Evolutionary conservation across 92 coral and sea anemone species (phyloP).

Genomic region (Chrysogorgia sp.): DNA sequence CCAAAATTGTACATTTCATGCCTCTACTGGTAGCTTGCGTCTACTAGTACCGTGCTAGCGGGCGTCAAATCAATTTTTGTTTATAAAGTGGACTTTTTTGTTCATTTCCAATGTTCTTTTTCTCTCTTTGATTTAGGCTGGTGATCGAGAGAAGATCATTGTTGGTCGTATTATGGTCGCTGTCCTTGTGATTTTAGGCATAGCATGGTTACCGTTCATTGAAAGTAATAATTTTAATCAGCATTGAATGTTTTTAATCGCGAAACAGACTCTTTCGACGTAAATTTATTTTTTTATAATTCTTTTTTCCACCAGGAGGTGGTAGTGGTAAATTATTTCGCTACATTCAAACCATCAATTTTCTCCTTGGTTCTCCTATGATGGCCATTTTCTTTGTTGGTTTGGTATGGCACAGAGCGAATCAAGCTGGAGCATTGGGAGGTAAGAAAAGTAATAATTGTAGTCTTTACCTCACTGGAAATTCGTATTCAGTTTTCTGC

Average conservation of each 20-base stretch:
- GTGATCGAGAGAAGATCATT: slow-evolving; percentile 25
- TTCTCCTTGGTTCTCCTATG: slow-evolving; percentile 30
- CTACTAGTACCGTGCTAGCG: too few relatives aligned
- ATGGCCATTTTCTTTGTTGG: slow-evolving; percentile 39
- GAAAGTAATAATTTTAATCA: slow-evolving; percentile 4
- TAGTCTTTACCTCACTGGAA: too few relatives aligned
- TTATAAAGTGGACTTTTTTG: too few relatives aligned
- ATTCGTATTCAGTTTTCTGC: too few relatives aligned
- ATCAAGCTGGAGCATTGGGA: slow-evolving; percentile 20
- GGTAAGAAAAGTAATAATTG: too few relatives aligned
- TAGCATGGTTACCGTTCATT: slow-evolving; percentile 38
- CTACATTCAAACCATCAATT: slow-evolving; percentile 30
- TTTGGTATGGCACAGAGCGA: slow-evolving; percentile 34
- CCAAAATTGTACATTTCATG: too few relatives aligned
- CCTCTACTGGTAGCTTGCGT: too few relatives aligned
- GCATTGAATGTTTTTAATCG: background rate
- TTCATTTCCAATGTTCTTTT: too few relatives aligned
- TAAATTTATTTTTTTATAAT: background rate
- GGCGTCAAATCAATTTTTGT: too few relatives aligned
- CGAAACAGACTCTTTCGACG: background rate
- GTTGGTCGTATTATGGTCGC: slow-evolving; percentile 41
- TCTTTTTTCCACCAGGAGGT: slow-evolving; percentile 8
- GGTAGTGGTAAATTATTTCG: slow-evolving; percentile 40
- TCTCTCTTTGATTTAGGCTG: slow-evolving; percentile 1
- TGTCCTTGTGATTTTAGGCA: slow-evolving; percentile 31